Conservation (phyloP, 2,113 vertebrate genomes). For the Saccopteryx leptura region DNA sequence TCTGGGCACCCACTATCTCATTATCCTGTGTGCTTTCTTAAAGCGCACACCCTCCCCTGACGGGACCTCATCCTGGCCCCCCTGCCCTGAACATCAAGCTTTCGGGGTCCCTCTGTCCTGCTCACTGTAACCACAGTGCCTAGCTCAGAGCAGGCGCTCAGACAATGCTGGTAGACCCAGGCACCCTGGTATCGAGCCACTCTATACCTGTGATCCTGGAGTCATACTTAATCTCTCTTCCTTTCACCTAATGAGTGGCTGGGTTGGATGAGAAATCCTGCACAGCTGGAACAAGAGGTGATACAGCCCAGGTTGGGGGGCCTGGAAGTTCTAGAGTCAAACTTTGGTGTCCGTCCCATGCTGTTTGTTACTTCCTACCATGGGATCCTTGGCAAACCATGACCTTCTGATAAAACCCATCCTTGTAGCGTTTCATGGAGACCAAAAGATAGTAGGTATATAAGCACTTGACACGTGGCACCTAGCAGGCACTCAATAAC, state of each 20-base stretch:
- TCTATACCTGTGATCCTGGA: not conserved
- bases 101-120: not conserved
- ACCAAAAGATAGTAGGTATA: fast-evolving
- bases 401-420: not conserved
- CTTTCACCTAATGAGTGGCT: not conserved
- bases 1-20: no score
- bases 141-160: not conserved
- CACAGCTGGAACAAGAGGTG: not conserved
- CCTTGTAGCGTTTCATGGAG: not conserved
- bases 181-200: no score
- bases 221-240: not conserved
- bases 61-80: not conserved
- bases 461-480: fast-evolving
- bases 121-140: not conserved
- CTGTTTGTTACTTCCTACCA: not conserved
- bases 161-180: not conserved
- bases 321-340: not conserved
- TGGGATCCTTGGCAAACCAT: not conserved
- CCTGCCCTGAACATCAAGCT: not conserved
- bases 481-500: fast-evolving
- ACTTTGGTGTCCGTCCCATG: not conserved
- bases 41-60: not conserved
- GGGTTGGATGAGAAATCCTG: not conserved
- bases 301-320: not conserved
- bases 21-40: not conserved